Conservation (phyloP, 2,888 invertebrate genomes). For the Ochropleura plecta region DNA sequence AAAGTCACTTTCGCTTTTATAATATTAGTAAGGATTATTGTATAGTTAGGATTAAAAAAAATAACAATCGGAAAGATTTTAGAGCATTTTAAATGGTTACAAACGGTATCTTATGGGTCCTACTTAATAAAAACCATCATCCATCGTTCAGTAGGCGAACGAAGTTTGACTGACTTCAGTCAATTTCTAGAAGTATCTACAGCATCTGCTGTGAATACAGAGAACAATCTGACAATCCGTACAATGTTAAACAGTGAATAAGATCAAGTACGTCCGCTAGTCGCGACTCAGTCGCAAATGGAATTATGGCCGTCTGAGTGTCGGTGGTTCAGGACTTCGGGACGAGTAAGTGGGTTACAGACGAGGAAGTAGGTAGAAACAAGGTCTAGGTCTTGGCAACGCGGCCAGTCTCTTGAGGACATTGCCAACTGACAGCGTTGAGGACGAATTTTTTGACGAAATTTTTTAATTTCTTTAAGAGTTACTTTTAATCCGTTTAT, state of each 20-base stretch:
- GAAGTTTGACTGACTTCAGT: neutral
- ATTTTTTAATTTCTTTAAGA: no score
- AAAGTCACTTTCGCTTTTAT: no score
- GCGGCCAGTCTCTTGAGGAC: no score
- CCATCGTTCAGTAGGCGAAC: neutral
- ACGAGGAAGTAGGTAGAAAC: slow-evolving; percentile 28
- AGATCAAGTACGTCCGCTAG: slow-evolving; percentile 42
- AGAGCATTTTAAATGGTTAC: neutral
- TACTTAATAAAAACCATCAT: neutral
- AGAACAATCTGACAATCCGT: slow-evolving; percentile 22
- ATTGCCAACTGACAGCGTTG: no score
- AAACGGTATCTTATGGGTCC: neutral
- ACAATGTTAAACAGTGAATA: slow-evolving; percentile 31
- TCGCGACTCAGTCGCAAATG: slow-evolving; percentile 71
- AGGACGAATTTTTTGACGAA: no score
- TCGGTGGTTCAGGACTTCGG: slow-evolving; percentile 54
- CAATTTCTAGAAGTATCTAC: no score
- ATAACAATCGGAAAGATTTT: neutral
- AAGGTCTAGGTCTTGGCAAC: no score
- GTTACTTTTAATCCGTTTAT: no score
- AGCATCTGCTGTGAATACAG: no score
- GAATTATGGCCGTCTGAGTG: slow-evolving; percentile 77
- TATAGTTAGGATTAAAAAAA: no score
- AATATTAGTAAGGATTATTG: no score
- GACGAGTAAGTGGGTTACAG: slow-evolving; percentile 19